Conservation (phyloP, 2,888 invertebrate species). For the Raillietiella orientalis region DNA sequence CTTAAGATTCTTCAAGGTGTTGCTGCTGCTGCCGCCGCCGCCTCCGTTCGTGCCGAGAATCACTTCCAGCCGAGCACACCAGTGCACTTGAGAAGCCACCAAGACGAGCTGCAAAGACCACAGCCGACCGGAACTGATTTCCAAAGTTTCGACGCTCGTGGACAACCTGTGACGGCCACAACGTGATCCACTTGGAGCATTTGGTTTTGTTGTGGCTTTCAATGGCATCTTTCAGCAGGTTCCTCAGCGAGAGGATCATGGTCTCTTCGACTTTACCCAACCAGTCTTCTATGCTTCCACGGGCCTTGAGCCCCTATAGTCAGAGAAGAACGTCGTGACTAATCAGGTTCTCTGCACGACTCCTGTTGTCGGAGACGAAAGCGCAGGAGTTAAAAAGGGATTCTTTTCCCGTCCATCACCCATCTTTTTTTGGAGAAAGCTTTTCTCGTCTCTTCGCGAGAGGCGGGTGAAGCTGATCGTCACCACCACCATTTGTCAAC, state of each 20-base stretch:
- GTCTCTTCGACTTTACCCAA: constrained; percentile 60
- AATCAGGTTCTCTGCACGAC: no score
- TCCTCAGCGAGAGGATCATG: constrained; percentile 46
- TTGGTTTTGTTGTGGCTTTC: constrained; percentile 26
- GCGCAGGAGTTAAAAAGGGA: no score
- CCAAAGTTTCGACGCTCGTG: neutral
- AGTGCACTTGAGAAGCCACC: constrained; percentile 61
- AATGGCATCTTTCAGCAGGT: constrained; percentile 36
- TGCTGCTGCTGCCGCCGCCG: constrained; percentile 20
- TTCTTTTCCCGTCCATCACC: no score
- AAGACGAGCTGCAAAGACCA: constrained; percentile 25
- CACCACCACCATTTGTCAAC: no score
- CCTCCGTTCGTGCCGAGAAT: constrained; percentile 23
- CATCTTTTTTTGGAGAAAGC: no score
- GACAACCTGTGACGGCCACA: constrained; percentile 34
- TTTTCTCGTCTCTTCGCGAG: no score
- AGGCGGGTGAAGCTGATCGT: no score
- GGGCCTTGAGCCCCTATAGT: constrained; percentile 18
- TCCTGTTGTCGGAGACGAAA: no score
- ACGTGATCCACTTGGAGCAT: constrained; percentile 34
- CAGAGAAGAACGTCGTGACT: no score
- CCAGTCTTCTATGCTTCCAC: constrained; percentile 78
- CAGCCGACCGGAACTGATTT: neutral
- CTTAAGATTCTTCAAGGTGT: no score
- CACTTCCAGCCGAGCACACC: constrained; percentile 44